Evolutionary conservation across 2,888 invertebrate genomes (phyloP).

Genomic region (Drepanosiphum platanoidis): DNA sequence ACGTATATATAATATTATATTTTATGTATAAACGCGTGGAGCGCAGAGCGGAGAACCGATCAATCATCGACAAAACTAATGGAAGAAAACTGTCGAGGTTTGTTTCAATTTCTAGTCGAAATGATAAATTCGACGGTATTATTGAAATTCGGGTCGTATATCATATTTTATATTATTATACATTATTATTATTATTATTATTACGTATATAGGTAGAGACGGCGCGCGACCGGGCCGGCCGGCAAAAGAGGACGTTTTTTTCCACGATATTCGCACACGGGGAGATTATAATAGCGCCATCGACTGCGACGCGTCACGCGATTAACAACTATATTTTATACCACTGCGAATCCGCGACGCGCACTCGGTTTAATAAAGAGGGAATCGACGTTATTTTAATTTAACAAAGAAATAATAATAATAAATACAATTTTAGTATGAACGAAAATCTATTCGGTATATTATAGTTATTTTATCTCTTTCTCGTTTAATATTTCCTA

Average conservation of each 20-base stretch:
- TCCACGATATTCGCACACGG: neutral
- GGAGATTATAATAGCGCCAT: neutral
- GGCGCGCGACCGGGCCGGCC: neutral
- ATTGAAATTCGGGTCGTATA: conserved; percentile 1
- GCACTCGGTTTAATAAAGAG: too few species aligned
- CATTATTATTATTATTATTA: too few species aligned
- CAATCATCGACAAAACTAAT: conserved; percentile 34
- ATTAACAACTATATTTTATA: too few species aligned
- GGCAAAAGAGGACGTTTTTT: neutral
- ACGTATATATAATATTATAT: neutral
- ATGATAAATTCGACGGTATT: conserved; percentile 33
- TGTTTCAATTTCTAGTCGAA: conserved; percentile 29
- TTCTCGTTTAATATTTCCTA: too few species aligned
- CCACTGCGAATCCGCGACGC: too few species aligned
- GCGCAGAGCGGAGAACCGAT: conserved; percentile 11
- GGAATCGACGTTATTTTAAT: too few species aligned
- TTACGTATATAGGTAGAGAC: too few species aligned
- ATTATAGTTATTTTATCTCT: too few species aligned
- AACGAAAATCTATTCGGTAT: too few species aligned
- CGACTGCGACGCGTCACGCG: neutral
- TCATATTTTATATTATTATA: too few species aligned
- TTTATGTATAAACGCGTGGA: neutral
- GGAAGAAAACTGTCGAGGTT: conserved; percentile 42
- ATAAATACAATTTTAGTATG: too few species aligned
- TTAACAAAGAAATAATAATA: too few species aligned